Conservation (phyloP, 2,113 vertebrate genomes). For the Mirza zaza region DNA sequence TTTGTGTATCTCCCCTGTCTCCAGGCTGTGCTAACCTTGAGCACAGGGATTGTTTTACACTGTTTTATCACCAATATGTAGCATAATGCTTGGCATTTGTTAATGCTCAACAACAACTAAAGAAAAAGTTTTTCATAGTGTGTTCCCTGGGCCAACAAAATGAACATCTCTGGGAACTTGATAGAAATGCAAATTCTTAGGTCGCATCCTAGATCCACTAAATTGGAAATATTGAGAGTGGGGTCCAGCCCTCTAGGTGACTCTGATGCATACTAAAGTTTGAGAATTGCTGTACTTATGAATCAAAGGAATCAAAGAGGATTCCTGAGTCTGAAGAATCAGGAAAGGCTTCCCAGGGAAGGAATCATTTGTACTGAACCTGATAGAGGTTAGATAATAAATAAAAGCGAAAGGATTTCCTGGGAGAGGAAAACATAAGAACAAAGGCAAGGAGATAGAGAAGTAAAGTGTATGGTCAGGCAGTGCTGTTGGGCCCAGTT, state of each 20-base stretch:
- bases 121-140: neutral
- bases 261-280: neutral
- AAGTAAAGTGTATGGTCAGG: neutral
- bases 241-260: neutral
- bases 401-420: neutral
- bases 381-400: conserved; percentile 20
- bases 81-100: neutral
- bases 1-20: neutral
- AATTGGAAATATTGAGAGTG: neutral
- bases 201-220: neutral
- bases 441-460: neutral
- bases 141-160: neutral
- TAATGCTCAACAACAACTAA: neutral
- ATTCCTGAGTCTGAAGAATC: neutral
- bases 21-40: neutral
- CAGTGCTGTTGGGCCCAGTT: neutral
- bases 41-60: neutral
- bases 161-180: neutral
- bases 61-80: neutral
- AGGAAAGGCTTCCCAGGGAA: neutral
- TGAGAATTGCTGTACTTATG: neutral
- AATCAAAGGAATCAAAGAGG: neutral
- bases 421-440: neutral
- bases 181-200: neutral
- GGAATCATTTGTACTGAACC: neutral